These are phyloP conservation scores for Sphyrna mokarran DNA, from an alignment of 2,113 vertebrate genomes.

Conservation along the genomic window DNA sequence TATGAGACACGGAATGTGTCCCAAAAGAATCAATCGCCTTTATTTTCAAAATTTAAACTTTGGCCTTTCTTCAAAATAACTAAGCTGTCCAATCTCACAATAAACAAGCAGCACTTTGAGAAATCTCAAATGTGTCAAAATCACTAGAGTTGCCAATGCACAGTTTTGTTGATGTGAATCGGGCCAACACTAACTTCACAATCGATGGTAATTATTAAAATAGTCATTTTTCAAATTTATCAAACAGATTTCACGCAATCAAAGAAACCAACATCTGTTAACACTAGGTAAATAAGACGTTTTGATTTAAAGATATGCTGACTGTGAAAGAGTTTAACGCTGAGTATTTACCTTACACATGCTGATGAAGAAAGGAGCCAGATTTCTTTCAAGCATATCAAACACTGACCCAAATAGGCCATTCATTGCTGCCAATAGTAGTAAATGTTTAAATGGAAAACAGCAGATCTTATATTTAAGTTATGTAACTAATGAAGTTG, in stretches of 20 bases:
- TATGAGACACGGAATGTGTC: not conserved
- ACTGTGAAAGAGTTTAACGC: not conserved
- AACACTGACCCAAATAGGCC: constrained; percentile 24
- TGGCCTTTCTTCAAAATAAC: not conserved
- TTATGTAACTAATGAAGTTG: constrained; percentile 39
- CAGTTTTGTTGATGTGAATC: not conserved
- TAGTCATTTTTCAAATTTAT: not conserved
- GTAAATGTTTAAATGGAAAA: constrained; percentile 41
- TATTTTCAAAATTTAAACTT: not conserved
- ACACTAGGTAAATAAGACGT: not conserved
- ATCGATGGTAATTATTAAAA: not conserved
- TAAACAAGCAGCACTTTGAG: not conserved
- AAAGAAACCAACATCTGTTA: not conserved
- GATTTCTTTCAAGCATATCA: constrained; percentile 39
- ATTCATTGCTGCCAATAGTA: constrained; percentile 36
- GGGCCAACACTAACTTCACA: not conserved
- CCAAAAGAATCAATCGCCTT: not conserved
- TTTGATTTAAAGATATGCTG: not conserved
- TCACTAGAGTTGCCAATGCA: not conserved
- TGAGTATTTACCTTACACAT: not conserved
- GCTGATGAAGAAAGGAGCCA: constrained; percentile 29
- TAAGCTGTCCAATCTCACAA: not conserved
- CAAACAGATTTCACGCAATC: not conserved
- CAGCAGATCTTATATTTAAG: not conserved
- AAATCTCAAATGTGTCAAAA: not conserved